These are phyloP conservation scores for Diceros bicornis DNA, from an alignment of 2,797 vertebrate species.

Conservation along the genomic window DNA sequence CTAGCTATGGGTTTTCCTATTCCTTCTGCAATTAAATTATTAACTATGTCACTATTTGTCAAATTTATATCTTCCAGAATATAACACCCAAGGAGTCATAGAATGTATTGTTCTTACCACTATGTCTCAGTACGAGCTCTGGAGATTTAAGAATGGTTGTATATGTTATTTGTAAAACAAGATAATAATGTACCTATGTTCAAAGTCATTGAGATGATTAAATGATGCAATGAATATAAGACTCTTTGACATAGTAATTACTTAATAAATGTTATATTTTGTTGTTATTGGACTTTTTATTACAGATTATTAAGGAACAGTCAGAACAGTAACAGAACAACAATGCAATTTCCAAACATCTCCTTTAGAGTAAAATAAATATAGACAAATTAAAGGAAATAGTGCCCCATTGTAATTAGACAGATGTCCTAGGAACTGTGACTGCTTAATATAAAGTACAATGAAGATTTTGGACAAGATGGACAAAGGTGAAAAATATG, in stretches of 20 bases:
- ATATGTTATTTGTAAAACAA: not conserved
- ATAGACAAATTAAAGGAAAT: not conserved
- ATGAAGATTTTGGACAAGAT: not conserved
- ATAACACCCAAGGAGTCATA: not conserved
- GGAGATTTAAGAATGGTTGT: constrained; percentile 1
- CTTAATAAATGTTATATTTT: not conserved
- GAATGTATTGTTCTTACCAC: not conserved
- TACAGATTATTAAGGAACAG: not conserved
- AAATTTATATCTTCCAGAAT: not conserved
- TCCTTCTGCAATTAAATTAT: not conserved
- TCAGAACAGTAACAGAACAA: not conserved
- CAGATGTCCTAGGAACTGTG: not conserved
- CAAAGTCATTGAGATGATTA: constrained; percentile 5
- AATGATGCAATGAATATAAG: not conserved
- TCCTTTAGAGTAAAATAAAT: constrained; percentile 29
- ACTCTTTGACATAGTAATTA: not conserved
- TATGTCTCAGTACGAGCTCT: not conserved
- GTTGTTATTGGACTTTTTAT: not conserved
- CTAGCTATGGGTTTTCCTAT: not conserved
- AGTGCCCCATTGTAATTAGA: not conserved
- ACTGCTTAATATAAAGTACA: constrained; percentile 37
- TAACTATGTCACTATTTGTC: not conserved
- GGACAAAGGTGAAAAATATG: constrained; percentile 51
- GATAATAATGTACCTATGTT: not conserved
- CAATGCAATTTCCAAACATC: not conserved